A percentile compares a stretch with the other conserved stretches of the same genome.
phyloP scores from a whole-genome alignment of 2,797 vertebrate species.

The Paguma larvata region DNA sequence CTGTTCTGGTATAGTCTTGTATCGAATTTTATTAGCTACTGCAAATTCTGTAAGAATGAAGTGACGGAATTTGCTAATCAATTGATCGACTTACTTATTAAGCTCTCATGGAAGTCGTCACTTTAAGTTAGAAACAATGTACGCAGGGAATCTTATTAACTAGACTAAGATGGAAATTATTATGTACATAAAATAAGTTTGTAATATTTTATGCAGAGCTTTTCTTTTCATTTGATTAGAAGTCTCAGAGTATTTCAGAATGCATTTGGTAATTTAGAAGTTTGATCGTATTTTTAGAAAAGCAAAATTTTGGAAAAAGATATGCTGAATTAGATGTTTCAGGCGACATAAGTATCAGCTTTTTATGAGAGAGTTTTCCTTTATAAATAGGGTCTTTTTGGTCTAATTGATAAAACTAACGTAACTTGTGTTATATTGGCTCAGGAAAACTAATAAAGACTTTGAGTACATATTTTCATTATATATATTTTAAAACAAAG shows the following conservation, averaged over 20 bases:
- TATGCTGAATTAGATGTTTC: conserved; percentile 8
- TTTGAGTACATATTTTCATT: neutral
- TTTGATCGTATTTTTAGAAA: conserved; percentile 61
- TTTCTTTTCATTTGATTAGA: conserved; percentile 64
- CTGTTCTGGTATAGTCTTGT: conserved; percentile 72
- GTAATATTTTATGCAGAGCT: conserved; percentile 28
- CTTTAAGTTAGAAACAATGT: conserved; percentile 74
- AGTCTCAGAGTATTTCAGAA: conserved; percentile 34
- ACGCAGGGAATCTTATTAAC: conserved; percentile 67
- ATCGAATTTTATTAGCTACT: conserved; percentile 88
- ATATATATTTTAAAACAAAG: conserved; percentile 6
- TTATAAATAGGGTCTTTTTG: conserved; percentile 37
- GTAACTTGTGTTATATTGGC: neutral
- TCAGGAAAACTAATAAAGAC: neutral
- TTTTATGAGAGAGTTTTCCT: conserved; percentile 31
- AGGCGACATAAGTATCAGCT: neutral
- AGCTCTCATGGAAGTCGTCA: conserved; percentile 66
- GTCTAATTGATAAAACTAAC: conserved; percentile 2
- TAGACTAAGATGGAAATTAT: conserved; percentile 6
- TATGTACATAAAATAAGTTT: conserved; percentile 34
- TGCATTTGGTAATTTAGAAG: conserved; percentile 51
- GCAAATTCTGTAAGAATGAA: conserved; percentile 90
- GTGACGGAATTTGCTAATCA: conserved; percentile 91
- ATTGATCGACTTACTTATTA: conserved; percentile 82
- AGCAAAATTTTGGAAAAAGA: conserved; percentile 60